phyloP scores from a whole-genome alignment of 2,797 vertebrate genomes.

The Chloroceryle amazona region DNA sequence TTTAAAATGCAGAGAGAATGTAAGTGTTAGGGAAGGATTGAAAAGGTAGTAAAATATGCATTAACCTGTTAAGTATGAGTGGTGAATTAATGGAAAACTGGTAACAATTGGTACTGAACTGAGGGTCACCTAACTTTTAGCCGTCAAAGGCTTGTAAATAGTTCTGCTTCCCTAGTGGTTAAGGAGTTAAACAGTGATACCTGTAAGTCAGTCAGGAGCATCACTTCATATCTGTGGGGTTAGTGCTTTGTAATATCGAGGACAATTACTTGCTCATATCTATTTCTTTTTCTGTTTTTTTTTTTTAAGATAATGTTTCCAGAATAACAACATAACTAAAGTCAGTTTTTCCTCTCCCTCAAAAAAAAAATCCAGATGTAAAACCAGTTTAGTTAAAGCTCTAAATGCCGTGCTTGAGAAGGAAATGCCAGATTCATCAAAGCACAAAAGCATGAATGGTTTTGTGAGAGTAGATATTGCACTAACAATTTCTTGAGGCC shows the following conservation, averaged over 20 bases:
- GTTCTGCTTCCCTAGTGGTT: neutral
- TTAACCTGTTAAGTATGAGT: neutral
- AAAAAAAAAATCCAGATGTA: neutral
- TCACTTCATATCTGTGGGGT: neutral
- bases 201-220: neutral
- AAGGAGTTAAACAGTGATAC: neutral
- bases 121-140: neutral
- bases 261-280: neutral
- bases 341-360: neutral
- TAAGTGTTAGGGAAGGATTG: neutral
- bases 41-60: neutral
- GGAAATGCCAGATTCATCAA: neutral
- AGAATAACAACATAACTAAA: neutral
- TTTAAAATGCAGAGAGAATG: neutral
- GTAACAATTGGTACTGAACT: neutral
- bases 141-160: neutral
- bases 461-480: neutral
- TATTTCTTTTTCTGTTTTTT: neutral
- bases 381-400: neutral
- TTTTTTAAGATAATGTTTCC: neutral
- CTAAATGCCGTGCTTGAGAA: neutral
- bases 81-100: neutral
- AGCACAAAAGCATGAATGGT: neutral
- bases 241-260: neutral
- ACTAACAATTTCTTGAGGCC: neutral